Evolutionary conservation across 2,113 vertebrate genomes (phyloP).

Genomic region (Podarcis raffonei): DNA sequence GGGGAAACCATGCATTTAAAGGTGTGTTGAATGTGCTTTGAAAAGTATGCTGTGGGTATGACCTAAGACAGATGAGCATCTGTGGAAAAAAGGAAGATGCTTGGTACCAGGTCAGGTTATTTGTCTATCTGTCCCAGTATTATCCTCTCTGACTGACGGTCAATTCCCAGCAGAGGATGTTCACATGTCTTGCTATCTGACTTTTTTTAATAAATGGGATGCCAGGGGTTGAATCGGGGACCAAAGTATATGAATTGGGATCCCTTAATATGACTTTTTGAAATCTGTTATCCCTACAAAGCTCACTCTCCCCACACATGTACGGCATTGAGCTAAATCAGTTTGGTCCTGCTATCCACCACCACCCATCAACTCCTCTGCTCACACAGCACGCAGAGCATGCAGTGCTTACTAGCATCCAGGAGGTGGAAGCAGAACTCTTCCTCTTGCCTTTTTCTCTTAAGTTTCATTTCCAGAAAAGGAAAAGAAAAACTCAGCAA

Average conservation of each 20-base stretch:
- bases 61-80: neutral
- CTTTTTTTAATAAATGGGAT: neutral
- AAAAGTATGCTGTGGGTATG: too few species aligned
- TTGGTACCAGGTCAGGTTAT: neutral
- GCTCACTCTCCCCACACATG: neutral
- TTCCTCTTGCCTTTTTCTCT: neutral
- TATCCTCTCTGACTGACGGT: neutral
- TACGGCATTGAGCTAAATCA: neutral
- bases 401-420: conserved; percentile 2
- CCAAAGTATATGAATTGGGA: neutral
- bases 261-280: neutral
- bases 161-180: neutral
- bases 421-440: conserved; percentile 72
- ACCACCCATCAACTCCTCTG: neutral
- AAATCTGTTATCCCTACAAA: neutral
- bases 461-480: neutral
- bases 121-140: neutral
- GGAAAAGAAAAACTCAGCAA: neutral
- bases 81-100: neutral
- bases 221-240: neutral
- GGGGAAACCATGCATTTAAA: too few species aligned
- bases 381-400: neutral
- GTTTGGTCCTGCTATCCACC: neutral
- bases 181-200: neutral
- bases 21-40: too few species aligned